These are phyloP conservation scores for Tachycineta bicolor DNA, from an alignment of 2,113 vertebrate species.

Conservation along the genomic window DNA sequence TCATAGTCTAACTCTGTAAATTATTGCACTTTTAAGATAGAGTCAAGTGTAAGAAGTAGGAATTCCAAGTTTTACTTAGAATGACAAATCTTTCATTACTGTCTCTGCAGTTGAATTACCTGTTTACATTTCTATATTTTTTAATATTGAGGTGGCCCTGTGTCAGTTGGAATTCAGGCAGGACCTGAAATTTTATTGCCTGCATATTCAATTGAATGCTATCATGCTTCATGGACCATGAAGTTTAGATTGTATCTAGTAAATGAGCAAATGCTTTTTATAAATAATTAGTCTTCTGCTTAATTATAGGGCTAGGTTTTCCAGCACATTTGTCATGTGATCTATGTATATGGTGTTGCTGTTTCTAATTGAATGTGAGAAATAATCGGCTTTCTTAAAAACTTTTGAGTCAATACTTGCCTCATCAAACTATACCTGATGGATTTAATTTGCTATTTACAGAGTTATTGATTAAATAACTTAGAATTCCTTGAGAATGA, in stretches of 20 bases:
- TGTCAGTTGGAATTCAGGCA: not conserved
- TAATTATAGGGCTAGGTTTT: constrained; percentile 49
- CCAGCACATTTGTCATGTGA: not conserved
- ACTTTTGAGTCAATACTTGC: not conserved
- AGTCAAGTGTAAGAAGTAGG: not conserved
- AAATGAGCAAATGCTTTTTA: constrained; percentile 33
- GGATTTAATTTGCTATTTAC: constrained; percentile 50
- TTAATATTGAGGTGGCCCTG: not conserved
- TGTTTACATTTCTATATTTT: not conserved
- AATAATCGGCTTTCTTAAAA: constrained; percentile 34
- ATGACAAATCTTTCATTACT: not conserved
- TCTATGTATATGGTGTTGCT: not conserved
- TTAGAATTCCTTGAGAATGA: not conserved
- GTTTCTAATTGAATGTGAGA: constrained; percentile 39
- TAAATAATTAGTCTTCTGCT: constrained; percentile 44
- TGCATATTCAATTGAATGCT: not conserved
- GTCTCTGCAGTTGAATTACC: not conserved
- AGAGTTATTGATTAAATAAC: constrained; percentile 50
- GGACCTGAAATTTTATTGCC: not conserved
- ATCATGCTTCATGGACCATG: not conserved
- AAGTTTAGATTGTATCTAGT: constrained; percentile 35
- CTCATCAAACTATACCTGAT: not conserved
- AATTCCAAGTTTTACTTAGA: not conserved
- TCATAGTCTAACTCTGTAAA: not conserved
- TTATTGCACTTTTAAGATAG: not conserved